Base-by-base conservation (phyloP, 1,140 invertebrate species). In the Goniozus legneri region DNA sequence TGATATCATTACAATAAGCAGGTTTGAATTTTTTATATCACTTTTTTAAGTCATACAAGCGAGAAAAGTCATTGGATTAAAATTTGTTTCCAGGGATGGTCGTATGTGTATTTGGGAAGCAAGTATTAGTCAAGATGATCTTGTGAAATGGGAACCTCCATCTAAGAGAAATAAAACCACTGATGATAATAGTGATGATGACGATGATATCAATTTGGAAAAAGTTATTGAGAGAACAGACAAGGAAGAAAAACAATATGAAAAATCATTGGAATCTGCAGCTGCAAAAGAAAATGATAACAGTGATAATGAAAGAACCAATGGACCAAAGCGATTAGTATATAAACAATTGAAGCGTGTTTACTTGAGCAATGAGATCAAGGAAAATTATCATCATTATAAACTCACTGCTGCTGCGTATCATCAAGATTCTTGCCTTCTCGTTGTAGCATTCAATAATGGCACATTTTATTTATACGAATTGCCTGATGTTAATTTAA, bases 391-490 rank as follows among this genome's bases (percentile, higher is more conserved):
- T 45, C 72, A 67, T 24, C 77, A 82, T 58, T 80, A 83, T 0
- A 67, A 75, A 34, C 62, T 97, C 2, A 91, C 89, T 0, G 80
- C 88, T 34, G 86, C 86, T 8, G 84, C 84, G 22, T 97, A 91
- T 70, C 89, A 96, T 69, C 81, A 82, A 55, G 71, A 79, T 6
- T 85, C 83, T 8, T 85, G 86, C 65, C 82, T 97, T 42, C 75
- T 97, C 30, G 70, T 71, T 18, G 73, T 53, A 65, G 91, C 88
- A 7, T 94, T 89, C 60, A 84, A 80, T 20, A 87, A 82, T 66
- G 92, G 92, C 7, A 75, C 82, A 12, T 97, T 98, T 75, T 88
- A 89, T 62, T 77, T 98, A 1, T 89, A 97, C 60, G 92, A 97
- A 72, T 82, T 97, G 76, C 94, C 95, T 4, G 90, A 94, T 30